Conservation (phyloP, 2,797 vertebrate species). For the Anabacerthia variegaticeps region DNA sequence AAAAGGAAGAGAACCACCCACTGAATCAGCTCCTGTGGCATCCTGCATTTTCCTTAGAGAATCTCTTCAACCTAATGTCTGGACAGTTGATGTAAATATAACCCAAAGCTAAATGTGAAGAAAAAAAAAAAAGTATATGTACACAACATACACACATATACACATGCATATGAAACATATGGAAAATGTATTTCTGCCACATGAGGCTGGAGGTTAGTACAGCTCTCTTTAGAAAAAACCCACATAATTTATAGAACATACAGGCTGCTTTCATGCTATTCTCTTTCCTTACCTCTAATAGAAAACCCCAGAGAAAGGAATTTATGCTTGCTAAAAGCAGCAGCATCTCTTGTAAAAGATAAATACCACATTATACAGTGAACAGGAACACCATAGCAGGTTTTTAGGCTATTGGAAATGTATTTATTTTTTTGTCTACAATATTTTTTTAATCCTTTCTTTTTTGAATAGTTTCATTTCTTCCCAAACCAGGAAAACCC, state of each 20-base stretch:
- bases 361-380: not conserved
- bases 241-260: constrained; percentile 31
- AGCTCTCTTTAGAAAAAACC: not conserved
- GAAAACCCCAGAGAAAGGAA: constrained; percentile 21
- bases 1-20: not conserved
- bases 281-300: not conserved
- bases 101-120: not conserved
- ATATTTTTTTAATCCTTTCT: not conserved
- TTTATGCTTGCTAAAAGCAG: not conserved
- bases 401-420: not conserved
- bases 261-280: not conserved
- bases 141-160: not conserved
- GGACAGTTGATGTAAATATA: not conserved
- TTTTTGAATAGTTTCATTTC: not conserved
- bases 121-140: too few relatives aligned
- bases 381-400: not conserved
- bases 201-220: not conserved
- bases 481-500: not conserved
- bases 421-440: not conserved
- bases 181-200: constrained; percentile 12
- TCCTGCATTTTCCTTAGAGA: not conserved
- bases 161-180: not conserved
- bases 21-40: not conserved
- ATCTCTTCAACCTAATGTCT: not conserved
- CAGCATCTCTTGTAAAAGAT: constrained; percentile 36